These are phyloP conservation scores for Habrosyne pyritoides DNA, from an alignment of 2,888 invertebrate genomes.

Conservation along the genomic window DNA sequence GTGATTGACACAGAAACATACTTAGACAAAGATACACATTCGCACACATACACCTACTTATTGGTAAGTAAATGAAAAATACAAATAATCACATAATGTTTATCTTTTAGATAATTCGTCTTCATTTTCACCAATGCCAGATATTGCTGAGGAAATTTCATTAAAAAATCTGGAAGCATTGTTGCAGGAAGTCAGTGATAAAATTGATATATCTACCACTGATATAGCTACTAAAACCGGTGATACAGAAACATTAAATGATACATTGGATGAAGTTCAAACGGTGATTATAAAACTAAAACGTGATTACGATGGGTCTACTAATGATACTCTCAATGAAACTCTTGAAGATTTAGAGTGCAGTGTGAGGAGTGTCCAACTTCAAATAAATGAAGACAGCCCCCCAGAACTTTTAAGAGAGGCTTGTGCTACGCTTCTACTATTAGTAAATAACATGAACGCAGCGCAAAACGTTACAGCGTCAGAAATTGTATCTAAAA, in stretches of 20 bases:
- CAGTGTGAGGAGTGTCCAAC: slow-evolving; percentile 77
- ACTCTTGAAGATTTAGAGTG: slow-evolving; percentile 80
- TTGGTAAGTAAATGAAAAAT: no score
- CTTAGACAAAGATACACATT: no score
- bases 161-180: slow-evolving; percentile 55
- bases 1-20: no score
- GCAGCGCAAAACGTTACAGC: slow-evolving; percentile 46
- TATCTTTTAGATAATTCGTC: background rate
- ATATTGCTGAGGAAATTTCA: slow-evolving; percentile 40
- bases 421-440: slow-evolving; percentile 69
- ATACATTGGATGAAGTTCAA: slow-evolving; percentile 75
- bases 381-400: slow-evolving; percentile 72
- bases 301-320: slow-evolving; percentile 61
- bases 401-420: slow-evolving; percentile 67
- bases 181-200: slow-evolving; percentile 60
- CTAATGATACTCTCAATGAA: slow-evolving; percentile 71
- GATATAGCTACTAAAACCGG: slow-evolving; percentile 43
- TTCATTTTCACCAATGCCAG: slow-evolving; percentile 28
- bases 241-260: slow-evolving; percentile 55
- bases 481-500: slow-evolving; percentile 27
- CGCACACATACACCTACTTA: no score
- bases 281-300: slow-evolving; percentile 75
- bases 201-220: slow-evolving; percentile 42
- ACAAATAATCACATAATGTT: no score
- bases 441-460: slow-evolving; percentile 62